Evolutionary conservation across 1,140 invertebrate species (phyloP), one percentile per base, ranked within the genome.

Genomic region (Diuraphis noxia): DNA sequence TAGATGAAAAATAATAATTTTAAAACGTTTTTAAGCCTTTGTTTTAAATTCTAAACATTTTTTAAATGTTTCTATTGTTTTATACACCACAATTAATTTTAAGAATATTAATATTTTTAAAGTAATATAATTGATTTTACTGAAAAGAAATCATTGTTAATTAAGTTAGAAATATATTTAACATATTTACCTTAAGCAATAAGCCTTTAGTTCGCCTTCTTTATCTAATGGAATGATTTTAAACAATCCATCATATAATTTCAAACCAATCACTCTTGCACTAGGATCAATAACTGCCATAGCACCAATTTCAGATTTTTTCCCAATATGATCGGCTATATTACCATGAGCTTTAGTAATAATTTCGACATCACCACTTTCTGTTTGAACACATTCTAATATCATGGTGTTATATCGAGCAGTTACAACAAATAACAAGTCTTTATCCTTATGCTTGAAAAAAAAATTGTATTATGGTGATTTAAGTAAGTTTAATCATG

Each of bases 351-450:
- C 98, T 94, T 97, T 96, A 6, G 99, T 99, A 77, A 99, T 96
- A 63, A 99, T 98, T 93, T 99, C 98, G 92, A 99, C 95, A 92
- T 96, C 95, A 91, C 96, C 96, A 36, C 95, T 96, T 92, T 97
- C 96, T 85, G 94, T 95, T 87, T 96, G 95, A 43, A 72, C 13
- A 94, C 98, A 99, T 94, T 99, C 98, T 85, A 99, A 94, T 93
- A 99, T 99, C 97, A 99, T 99, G 7, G 98, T 98, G 96, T 99
- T 98, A 93, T 99, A 99, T 49, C 98, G 95, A 38, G 96, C 96
- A 34, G 99, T 99, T 90, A 99, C 94, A 40, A 99, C 96, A 94
- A 99, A 99, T 38, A 99, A 94, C 79, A 98, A 94, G 94, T 99
- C 99, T 94, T 99, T 99, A 85, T 96, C 96, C 93, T 98, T 97